Conservation (phyloP, 2,888 invertebrate genomes). For the Dolichomitus sp. region DNA sequence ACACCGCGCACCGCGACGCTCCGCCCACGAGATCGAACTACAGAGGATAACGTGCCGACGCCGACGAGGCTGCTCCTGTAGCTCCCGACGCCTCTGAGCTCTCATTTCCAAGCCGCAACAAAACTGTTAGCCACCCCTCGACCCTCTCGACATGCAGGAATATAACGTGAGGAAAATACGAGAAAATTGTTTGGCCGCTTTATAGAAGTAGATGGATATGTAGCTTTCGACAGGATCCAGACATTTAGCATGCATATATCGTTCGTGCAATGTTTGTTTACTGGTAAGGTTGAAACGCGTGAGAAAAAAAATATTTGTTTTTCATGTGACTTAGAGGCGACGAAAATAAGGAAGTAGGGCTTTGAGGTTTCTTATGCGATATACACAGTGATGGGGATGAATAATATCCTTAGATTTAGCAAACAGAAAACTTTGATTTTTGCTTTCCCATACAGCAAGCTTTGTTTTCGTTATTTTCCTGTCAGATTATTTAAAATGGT, state of each 20-base stretch:
- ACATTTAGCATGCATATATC: neutral
- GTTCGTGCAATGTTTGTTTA: conserved; percentile 22
- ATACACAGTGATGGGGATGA: neutral
- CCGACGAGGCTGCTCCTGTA: conserved; percentile 12
- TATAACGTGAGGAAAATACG: conserved; percentile 5
- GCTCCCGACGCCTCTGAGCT: conserved; percentile 14
- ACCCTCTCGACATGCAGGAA: neutral
- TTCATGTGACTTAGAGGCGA: neutral
- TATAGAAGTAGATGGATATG: neutral
- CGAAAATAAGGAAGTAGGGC: neutral
- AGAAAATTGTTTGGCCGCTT: conserved; percentile 2
- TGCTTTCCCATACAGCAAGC: too few species aligned
- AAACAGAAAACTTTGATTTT: neutral
- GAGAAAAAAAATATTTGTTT: conserved; percentile 23
- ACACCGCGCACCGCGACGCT: conserved; percentile 82
- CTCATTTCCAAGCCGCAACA: conserved; percentile 2
- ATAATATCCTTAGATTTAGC: neutral
- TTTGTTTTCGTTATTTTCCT: too few species aligned
- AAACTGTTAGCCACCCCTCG: conserved; percentile 17
- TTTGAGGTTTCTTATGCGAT: neutral
- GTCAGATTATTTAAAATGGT: too few species aligned
- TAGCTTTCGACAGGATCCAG: neutral
- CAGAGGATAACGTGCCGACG: conserved; percentile 73
- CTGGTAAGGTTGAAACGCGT: conserved; percentile 1
- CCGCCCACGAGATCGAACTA: conserved; percentile 84